These are phyloP conservation scores for honey bee (Apis mellifera) DNA, from an alignment of 1,140 invertebrate genomes.

Conservation along the genomic window Amel_HAv3.1 CM009938.2:30001-30500, in stretches of 20 bases:
- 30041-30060: slow-evolving; percentile 41
- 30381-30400: too few relatives aligned
- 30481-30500: neutral
- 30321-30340: neutral
- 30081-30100: slow-evolving; percentile 42
- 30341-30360: too few relatives aligned
- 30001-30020: slow-evolving; percentile 22
- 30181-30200: too few relatives aligned
- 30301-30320: neutral
- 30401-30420: too few relatives aligned
- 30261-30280: too few relatives aligned
- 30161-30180: neutral
- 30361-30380: too few relatives aligned
- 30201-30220: neutral
- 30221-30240: neutral
- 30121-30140: slow-evolving; percentile 48
- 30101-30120: slow-evolving; percentile 43
- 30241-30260: neutral
- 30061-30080: slow-evolving; percentile 56
- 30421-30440: too few relatives aligned
- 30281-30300: neutral
- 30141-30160: slow-evolving; percentile 44
- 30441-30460: too few relatives aligned
- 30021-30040: slow-evolving; percentile 35
- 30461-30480: neutral